Conservation (phyloP, 2,113 vertebrate species). For the Larimichthys crocea region DNA sequence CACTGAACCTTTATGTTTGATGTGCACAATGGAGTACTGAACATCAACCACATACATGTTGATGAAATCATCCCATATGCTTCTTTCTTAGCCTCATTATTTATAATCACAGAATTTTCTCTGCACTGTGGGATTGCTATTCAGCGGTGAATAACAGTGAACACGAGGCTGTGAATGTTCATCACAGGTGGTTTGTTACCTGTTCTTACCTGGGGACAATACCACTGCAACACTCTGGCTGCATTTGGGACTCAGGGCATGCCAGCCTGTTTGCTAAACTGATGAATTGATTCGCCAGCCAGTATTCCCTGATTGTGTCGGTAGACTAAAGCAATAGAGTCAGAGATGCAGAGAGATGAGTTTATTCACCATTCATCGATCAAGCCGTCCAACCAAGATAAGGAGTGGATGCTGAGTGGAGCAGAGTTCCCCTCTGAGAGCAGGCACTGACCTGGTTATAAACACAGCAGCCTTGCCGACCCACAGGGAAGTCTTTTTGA, state of each 20-base stretch:
- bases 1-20: background rate
- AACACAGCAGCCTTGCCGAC: constrained; percentile 38
- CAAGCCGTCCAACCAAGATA: constrained; percentile 66
- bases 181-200: constrained; percentile 5
- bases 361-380: constrained; percentile 80
- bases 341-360: constrained; percentile 71
- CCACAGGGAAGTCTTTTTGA: background rate
- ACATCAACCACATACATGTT: background rate
- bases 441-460: constrained; percentile 60
- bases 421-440: constrained; percentile 49
- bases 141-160: background rate
- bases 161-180: background rate
- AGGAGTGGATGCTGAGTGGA: constrained; percentile 66
- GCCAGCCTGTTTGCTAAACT: constrained; percentile 50
- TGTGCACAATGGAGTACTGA: background rate
- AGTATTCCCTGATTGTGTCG: constrained; percentile 67
- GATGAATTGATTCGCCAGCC: constrained; percentile 64
- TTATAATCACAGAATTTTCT: background rate
- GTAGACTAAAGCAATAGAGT: constrained; percentile 65
- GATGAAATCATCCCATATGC: background rate
- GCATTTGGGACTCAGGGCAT: background rate
- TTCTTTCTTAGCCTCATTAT: background rate
- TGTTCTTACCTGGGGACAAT: background rate
- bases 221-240: background rate
- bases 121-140: background rate